These are phyloP conservation scores for Hedya salicella DNA, from an alignment of 2,888 invertebrate genomes.

Conservation along the genomic window DNA sequence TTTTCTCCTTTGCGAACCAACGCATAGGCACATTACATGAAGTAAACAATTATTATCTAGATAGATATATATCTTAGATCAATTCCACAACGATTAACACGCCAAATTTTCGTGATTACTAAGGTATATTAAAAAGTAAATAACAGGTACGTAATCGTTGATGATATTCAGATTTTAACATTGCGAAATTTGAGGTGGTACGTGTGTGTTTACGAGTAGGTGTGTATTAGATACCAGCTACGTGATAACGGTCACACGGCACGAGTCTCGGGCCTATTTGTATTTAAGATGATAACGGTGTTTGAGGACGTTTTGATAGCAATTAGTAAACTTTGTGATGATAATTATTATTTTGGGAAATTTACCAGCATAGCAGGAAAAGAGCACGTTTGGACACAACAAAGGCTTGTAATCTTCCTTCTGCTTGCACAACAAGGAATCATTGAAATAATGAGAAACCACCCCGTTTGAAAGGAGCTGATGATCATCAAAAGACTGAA, in stretches of 20 bases:
- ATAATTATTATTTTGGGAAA: slow-evolving; percentile 19
- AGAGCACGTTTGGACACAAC: neutral
- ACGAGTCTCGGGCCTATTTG: slow-evolving; percentile 17
- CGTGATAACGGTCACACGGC: slow-evolving; percentile 23
- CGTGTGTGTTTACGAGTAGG: slow-evolving; percentile 6
- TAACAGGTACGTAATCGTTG: neutral
- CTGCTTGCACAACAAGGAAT: too few species aligned
- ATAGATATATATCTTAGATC: too few species aligned
- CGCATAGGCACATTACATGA: too few species aligned
- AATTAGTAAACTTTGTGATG: slow-evolving; percentile 30
- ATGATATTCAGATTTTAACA: neutral
- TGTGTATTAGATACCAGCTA: slow-evolving; percentile 9
- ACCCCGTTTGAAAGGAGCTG: too few species aligned
- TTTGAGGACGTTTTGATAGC: slow-evolving; percentile 27
- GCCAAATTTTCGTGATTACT: too few species aligned
- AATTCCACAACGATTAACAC: too few species aligned
- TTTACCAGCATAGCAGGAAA: slow-evolving; percentile 29
- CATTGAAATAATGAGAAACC: too few species aligned
- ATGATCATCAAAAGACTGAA: too few species aligned
- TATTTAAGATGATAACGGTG: slow-evolving; percentile 20
- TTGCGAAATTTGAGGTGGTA: slow-evolving; percentile 10
- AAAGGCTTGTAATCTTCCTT: neutral
- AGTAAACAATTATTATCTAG: too few species aligned
- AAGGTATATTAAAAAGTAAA: too few species aligned
- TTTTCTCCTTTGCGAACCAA: too few species aligned